Base-by-base conservation (phyloP, 2,113 vertebrate genomes). In the Amazona vittata region DNA sequence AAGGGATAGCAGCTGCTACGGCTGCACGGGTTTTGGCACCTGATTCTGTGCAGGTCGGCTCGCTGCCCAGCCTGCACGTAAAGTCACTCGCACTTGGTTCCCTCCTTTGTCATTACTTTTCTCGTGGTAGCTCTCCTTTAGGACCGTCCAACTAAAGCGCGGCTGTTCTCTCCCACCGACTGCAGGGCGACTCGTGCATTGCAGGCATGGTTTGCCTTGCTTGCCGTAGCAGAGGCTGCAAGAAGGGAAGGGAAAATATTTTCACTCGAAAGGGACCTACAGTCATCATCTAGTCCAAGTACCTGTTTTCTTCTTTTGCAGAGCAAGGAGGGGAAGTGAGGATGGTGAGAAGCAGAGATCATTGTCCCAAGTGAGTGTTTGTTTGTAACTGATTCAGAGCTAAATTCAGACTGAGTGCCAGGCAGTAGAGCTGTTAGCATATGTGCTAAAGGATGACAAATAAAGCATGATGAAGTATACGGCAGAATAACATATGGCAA, bases 401-500 rank as follows among this genome's bases (percentile, higher is more conserved):
- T 93, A 92, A 92, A 92, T 83, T 57, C 91, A 78, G 77, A 15
- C 74, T 11, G 49, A 74, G 92, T 52, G 92, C 88, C 92, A 90
- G 92, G 93, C 91, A 78, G 91, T 2, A 35, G 89, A 89, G 93
- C 93, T 67, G 79, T 65, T 24, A 74, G 80, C 89, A 60, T 90
- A 62, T 94, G 95, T 84, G 89, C 86, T 75, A 4, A 43, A 47
- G 88, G 83, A 78, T 96, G 91, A 89, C 91, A 86, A 90, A 95
- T 74, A 91, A 69, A 93, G 89, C 94, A 35, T 1, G 33, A 25
- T 65, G 88, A 65, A 79, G 31, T 13, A 8, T 52, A 55, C 5
- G 64, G 88, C 89, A 84, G 63, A 24, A 18, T 14, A 81, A 28
- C 95, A 92, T 83, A 92, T 92, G 95, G 95, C 28, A 83, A 81